A percentile compares a stretch with the other conserved stretches of the same genome.
Conservation (phyloP, 2,888 invertebrate species). For the Platynereis dumerilii region DNA sequence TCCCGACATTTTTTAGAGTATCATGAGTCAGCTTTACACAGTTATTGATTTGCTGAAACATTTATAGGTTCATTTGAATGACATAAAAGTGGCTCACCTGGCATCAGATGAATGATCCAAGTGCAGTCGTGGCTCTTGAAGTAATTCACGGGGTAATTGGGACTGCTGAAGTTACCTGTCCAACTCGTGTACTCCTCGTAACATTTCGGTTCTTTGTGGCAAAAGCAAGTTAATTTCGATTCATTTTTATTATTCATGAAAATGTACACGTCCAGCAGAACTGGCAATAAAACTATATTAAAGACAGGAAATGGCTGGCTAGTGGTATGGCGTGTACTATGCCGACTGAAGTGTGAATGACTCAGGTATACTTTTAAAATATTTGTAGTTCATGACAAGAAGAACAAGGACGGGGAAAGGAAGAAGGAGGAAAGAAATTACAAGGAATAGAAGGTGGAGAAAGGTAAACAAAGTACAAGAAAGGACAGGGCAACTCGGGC, state of each 20-base stretch:
- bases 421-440: not conserved
- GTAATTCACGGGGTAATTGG: conserved; percentile 31
- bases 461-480: too few species aligned
- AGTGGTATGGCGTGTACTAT: too few species aligned
- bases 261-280: too few species aligned
- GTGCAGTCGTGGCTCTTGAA: conserved; percentile 29
- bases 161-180: conserved; percentile 27
- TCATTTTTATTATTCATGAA: not conserved
- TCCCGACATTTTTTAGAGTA: too few species aligned
- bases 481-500: too few species aligned
- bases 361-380: too few species aligned
- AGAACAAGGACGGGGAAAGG: not conserved
- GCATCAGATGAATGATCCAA: conserved; percentile 31
- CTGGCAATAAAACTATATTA: too few species aligned
- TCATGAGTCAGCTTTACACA: too few species aligned
- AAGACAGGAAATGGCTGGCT: too few species aligned
- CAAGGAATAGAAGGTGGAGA: too few species aligned
- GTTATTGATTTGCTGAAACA: not conserved
- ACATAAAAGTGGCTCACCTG: conserved; percentile 20
- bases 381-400: not conserved
- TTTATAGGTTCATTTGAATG: not conserved
- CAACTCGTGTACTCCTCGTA: conserved; percentile 24
- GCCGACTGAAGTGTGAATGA: too few species aligned
- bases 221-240: not conserved
- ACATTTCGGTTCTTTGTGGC: conserved; percentile 28